Conservation (phyloP, 2,113 vertebrate species). For the Pomatorhinus ruficollis region DNA sequence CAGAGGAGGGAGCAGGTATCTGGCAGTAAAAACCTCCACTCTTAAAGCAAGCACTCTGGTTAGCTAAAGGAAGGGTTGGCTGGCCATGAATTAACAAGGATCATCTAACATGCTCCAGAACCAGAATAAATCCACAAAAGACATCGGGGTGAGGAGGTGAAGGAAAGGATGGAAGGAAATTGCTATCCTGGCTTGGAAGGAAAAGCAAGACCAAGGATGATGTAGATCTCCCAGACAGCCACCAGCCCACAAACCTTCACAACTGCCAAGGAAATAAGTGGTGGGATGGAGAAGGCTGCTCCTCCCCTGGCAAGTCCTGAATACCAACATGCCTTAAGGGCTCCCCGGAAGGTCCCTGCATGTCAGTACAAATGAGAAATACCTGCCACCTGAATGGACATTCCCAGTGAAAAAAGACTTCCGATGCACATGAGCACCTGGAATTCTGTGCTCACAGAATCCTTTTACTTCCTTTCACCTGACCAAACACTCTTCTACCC, state of each 20-base stretch:
- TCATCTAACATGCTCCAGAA: neutral
- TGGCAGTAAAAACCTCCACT: slow-evolving; percentile 46
- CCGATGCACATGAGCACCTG: neutral
- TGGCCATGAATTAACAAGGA: neutral
- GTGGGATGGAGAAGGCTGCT: neutral
- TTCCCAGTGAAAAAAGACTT: neutral
- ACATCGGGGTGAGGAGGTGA: neutral
- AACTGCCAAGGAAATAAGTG: neutral
- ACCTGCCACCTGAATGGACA: neutral
- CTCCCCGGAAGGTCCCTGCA: neutral
- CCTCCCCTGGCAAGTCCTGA: neutral
- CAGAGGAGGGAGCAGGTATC: slow-evolving; percentile 2
- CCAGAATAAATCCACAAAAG: neutral
- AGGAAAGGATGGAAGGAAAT: neutral
- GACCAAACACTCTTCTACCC: neutral
- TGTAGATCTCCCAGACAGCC: neutral
- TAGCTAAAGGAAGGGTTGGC: neutral
- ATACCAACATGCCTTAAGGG: neutral
- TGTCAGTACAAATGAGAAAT: neutral
- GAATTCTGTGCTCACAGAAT: neutral
- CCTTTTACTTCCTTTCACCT: neutral
- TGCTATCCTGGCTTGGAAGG: neutral
- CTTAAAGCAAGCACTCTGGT: slow-evolving; percentile 6
- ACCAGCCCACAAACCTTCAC: neutral
- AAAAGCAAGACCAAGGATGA: neutral